Base-by-base conservation (phyloP, 2,797 vertebrate species). In the Poecilia picta region DNA sequence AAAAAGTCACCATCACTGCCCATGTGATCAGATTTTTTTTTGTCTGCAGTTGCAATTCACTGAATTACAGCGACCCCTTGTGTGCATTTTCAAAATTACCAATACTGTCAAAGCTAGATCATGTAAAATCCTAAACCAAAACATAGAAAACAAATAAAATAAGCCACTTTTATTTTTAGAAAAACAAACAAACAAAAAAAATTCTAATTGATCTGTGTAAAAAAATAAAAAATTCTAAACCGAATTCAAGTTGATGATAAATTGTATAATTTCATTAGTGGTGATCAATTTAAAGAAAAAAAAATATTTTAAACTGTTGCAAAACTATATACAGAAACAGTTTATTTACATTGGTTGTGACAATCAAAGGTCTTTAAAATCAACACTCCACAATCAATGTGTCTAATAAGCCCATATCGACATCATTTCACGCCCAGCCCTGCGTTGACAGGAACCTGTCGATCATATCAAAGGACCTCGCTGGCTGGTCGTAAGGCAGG, bases 391-490 rank as follows among this genome's bases (percentile, higher is more conserved):
- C 66, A 45, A 81, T 81, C 18, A 7, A 28, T 73, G 16, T 20
- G 15, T 20, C 71, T 46, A 68, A 46, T 57, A n/a, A 73, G 75
- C 6, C 46, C 11, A 23, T 74, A 28, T 41, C 33, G 71, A 25
- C 74, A 73, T 28, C 6, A 71, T 70, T 45, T 94, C 75, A 95
- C 12, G 36, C 31, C 81, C 84, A 96, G 66, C 90, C 92, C 31
- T 74, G 89, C 0, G 93, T 96, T 20, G 96, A 97, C 43, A 97
- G 93, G 91, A 98, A 98, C 81, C 96, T 94, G 83, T 97, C 96
- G 39, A 97, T 97, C 97, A 97, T 97, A 78, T 97, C 95, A 78
- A 97, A 97, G 73, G 96, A 89, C 87, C 96, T 94, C 77, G 94
- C 95, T 47, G 97, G 96, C 82, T 97, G 96, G 89, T 97, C 95